A percentile compares a stretch with the other conserved stretches of the same genome.
Conservation (phyloP, 2,888 invertebrate species). For the Lasius platythorax region DNA sequence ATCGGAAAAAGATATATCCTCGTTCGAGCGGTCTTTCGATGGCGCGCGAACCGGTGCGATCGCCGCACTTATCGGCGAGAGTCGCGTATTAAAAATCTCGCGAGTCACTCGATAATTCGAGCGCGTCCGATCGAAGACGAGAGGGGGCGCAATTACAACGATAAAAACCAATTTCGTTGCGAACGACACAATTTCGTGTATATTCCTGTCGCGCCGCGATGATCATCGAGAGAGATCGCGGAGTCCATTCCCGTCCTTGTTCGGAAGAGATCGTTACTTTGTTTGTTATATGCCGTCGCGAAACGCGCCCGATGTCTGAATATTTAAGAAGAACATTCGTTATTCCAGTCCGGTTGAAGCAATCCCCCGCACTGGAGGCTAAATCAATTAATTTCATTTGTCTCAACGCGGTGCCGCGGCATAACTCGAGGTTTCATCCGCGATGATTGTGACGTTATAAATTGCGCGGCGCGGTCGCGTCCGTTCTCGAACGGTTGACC, state of each 20-base stretch:
- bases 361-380: slow-evolving; percentile 56
- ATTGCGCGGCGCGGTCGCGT: slow-evolving; percentile 68
- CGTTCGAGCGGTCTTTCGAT: slow-evolving; percentile 30
- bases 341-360: slow-evolving; percentile 37
- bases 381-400: slow-evolving; percentile 74
- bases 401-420: slow-evolving; percentile 20
- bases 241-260: not conserved
- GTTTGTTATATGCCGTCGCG: not conserved
- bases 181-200: not conserved
- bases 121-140: not conserved
- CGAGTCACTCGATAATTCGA: slow-evolving; percentile 29
- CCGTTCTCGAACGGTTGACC: slow-evolving; percentile 66
- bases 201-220: not conserved
- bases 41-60: slow-evolving; percentile 5
- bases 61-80: slow-evolving; percentile 21
- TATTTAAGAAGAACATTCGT: slow-evolving; percentile 59
- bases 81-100: slow-evolving; percentile 34
- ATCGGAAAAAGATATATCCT: slow-evolving; percentile 40
- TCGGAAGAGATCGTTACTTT: slow-evolving; percentile 7
- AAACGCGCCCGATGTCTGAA: slow-evolving; percentile 22
- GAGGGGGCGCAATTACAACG: slow-evolving; percentile 25
- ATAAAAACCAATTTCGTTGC: slow-evolving; percentile 32
- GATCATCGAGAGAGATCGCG: not conserved
- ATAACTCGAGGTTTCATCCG: slow-evolving; percentile 54
- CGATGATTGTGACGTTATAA: slow-evolving; percentile 74